A percentile compares a stretch with the other conserved stretches of the same genome.
These are phyloP conservation scores for Chelidonichthys spinosus DNA, from an alignment of 2,797 vertebrate genomes.

Conservation along the genomic window DNA sequence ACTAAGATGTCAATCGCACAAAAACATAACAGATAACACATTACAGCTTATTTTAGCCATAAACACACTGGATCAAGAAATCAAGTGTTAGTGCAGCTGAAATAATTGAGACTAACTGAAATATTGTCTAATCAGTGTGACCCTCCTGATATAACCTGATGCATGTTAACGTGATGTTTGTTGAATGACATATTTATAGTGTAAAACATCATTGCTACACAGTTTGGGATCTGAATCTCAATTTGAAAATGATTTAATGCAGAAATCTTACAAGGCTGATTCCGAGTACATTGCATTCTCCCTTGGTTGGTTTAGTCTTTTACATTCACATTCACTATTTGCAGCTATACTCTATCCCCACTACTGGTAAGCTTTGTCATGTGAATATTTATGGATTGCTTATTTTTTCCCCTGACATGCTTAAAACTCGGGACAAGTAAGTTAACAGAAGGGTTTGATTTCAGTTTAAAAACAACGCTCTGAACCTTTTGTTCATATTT, in stretches of 20 bases:
- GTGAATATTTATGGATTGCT: slow-evolving; percentile 28
- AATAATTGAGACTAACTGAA: background rate
- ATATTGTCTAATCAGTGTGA: slow-evolving; percentile 2
- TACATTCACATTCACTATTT: too few species aligned
- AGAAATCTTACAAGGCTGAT: background rate
- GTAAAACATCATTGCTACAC: background rate
- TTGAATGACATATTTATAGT: background rate
- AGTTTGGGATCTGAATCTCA: background rate
- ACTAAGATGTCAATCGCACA: background rate
- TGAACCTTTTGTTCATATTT: background rate
- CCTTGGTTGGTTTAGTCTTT: background rate
- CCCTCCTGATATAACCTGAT: background rate
- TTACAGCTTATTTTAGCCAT: slow-evolving; percentile 7
- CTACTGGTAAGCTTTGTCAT: slow-evolving; percentile 8
- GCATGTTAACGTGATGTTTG: too few species aligned
- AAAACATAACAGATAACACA: slow-evolving; percentile 3
- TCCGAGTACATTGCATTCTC: background rate
- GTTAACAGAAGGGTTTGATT: background rate
- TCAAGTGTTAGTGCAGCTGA: background rate
- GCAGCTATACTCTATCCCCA: background rate
- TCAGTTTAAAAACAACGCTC: slow-evolving; percentile 28
- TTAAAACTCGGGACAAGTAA: slow-evolving; percentile 8
- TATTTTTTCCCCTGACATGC: background rate
- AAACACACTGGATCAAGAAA: slow-evolving; percentile 30
- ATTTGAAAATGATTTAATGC: background rate